Percentiles rank a stretch among this genome's conserved stretches.
These are phyloP conservation scores for Athalia circularis DNA, from an alignment of 2,888 invertebrate species.

Conservation along the genomic window DNA sequence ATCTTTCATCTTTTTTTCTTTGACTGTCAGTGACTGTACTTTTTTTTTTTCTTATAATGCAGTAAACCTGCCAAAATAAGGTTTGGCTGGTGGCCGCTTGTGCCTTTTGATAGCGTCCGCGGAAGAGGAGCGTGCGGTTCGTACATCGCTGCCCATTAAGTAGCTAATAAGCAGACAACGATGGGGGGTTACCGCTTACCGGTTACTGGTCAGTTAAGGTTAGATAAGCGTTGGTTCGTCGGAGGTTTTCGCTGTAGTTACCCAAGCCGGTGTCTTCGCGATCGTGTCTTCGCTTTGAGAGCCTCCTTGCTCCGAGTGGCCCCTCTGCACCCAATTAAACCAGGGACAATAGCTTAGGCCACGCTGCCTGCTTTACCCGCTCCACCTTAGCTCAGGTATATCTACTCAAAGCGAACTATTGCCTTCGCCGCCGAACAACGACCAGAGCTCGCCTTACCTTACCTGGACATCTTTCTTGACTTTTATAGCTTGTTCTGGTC, in stretches of 20 bases:
- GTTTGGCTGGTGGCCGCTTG: conserved; percentile 48
- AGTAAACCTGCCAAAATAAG: neutral
- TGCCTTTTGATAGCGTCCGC: conserved; percentile 60
- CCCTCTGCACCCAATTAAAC: conserved; percentile 66
- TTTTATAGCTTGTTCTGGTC: conserved; percentile 38
- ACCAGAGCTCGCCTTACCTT: conserved; percentile 35
- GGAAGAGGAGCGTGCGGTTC: conserved; percentile 48
- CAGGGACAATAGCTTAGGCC: conserved; percentile 62
- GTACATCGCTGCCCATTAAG: conserved; percentile 64
- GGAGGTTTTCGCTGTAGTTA: conserved; percentile 36
- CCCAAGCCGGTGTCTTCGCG: conserved; percentile 31
- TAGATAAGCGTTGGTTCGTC: conserved; percentile 35
- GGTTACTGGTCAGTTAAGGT: conserved; percentile 45
- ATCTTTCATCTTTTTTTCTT: too few relatives aligned
- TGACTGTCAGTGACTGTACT: too few relatives aligned
- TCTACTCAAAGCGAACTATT: conserved; percentile 39
- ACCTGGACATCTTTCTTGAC: conserved; percentile 33
- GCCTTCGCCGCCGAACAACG: conserved; percentile 40
- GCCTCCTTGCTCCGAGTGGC: conserved; percentile 57
- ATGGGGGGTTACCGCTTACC: conserved; percentile 58
- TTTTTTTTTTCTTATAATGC: neutral
- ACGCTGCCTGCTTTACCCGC: conserved; percentile 36
- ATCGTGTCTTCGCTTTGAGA: conserved; percentile 54
- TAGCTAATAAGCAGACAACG: conserved; percentile 64
- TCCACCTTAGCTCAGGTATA: conserved; percentile 28